phyloP scores from a whole-genome alignment of 2,797 vertebrate genomes.

The Eulemur mongoz region DNA sequence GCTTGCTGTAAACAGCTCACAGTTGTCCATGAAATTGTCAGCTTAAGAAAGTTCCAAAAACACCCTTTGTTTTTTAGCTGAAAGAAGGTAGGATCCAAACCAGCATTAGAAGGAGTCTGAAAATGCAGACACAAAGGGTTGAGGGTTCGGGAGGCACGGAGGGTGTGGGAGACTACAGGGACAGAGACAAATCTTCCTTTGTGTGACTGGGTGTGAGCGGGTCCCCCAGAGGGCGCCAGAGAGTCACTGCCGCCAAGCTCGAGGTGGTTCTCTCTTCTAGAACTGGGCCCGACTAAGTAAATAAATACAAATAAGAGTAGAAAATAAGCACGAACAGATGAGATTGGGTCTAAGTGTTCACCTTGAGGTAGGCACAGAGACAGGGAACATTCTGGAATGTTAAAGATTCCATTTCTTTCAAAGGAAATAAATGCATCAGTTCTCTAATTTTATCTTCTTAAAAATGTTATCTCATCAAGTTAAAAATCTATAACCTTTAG shows the following conservation, averaged over 20 bases:
- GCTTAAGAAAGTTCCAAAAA: not conserved
- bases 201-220: accelerated
- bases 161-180: not conserved
- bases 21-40: not conserved
- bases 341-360: too few relatives aligned
- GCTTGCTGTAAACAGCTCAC: not conserved
- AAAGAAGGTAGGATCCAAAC: not conserved
- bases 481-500: not conserved
- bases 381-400: not conserved
- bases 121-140: not conserved
- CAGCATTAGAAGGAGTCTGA: not conserved
- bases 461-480: not conserved
- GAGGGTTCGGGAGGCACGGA: not conserved
- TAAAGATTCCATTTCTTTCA: not conserved
- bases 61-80: not conserved
- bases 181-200: too few relatives aligned
- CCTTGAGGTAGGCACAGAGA: not conserved
- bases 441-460: not conserved
- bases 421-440: not conserved
- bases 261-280: not conserved
- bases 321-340: not conserved
- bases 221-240: not conserved
- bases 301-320: not conserved
- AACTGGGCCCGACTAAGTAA: not conserved
- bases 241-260: not conserved